phyloP scores from a whole-genome alignment of 2,797 vertebrate species.

The Epinephelus coioides region DNA sequence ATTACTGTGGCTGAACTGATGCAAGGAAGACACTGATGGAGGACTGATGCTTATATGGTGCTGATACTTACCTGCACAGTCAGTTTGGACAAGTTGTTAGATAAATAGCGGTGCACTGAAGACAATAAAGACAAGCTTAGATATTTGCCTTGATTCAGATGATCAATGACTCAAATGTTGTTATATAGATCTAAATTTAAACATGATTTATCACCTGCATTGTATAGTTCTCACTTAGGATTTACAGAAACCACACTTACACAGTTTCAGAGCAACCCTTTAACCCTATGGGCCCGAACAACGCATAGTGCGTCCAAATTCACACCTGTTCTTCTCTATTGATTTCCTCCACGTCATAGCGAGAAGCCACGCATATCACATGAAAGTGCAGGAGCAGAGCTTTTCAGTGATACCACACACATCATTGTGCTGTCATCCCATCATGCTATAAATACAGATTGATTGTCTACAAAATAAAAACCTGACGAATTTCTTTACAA shows the following conservation, averaged over 20 bases:
- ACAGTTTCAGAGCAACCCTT: background rate
- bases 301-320: too few species aligned
- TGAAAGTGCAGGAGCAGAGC: too few species aligned
- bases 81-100: background rate
- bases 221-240: background rate
- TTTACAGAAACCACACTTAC: background rate
- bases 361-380: too few species aligned
- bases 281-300: background rate
- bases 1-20: background rate
- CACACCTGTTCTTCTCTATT: too few species aligned
- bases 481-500: too few species aligned
- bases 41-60: background rate
- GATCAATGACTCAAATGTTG: background rate
- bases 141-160: constrained; percentile 12
- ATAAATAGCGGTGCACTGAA: constrained; percentile 1
- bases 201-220: background rate
- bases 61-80: background rate
- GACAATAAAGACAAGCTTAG: background rate
- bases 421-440: too few species aligned
- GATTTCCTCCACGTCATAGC: too few species aligned
- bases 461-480: too few species aligned
- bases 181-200: background rate
- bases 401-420: too few species aligned
- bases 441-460: too few species aligned
- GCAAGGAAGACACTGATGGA: background rate